phyloP scores from a whole-genome alignment of 2,888 invertebrate species.

The Papilio protenor region DNA sequence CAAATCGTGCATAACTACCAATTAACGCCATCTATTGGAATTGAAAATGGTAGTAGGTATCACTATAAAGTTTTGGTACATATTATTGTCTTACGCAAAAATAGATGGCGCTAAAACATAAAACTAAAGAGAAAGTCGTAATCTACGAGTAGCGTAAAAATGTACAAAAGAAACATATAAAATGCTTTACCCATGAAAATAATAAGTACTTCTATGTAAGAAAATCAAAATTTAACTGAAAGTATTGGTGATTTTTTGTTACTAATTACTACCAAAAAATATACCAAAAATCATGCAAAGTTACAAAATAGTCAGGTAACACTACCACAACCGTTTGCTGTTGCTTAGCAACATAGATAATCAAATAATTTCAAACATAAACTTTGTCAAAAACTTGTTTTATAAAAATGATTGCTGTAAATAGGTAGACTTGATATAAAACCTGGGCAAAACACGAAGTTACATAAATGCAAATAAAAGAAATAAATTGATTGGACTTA shows the following conservation, averaged over 20 bases:
- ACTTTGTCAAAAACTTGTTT: conserved; percentile 4
- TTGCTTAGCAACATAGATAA: conserved; percentile 26
- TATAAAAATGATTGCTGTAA: neutral
- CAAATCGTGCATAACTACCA: neutral
- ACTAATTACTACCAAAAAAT: neutral
- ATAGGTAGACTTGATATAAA: neutral
- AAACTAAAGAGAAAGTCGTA: neutral
- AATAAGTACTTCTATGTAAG: neutral
- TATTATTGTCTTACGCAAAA: neutral
- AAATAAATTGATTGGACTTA: neutral
- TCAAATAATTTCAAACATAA: neutral
- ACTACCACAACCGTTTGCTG: neutral
- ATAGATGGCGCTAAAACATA: neutral
- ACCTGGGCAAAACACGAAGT: neutral
- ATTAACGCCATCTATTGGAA: neutral
- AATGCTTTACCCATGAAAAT: neutral
- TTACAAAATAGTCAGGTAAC: neutral
- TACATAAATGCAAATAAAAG: neutral
- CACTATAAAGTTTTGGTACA: neutral
- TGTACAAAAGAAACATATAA: neutral
- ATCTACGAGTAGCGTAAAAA: neutral
- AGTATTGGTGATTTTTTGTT: neutral
- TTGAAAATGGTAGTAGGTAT: neutral
- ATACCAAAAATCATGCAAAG: neutral
- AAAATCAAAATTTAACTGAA: neutral